phyloP scores from a whole-genome alignment of 64 coral and sea anemone species.

The Montipora sp. region DNA sequence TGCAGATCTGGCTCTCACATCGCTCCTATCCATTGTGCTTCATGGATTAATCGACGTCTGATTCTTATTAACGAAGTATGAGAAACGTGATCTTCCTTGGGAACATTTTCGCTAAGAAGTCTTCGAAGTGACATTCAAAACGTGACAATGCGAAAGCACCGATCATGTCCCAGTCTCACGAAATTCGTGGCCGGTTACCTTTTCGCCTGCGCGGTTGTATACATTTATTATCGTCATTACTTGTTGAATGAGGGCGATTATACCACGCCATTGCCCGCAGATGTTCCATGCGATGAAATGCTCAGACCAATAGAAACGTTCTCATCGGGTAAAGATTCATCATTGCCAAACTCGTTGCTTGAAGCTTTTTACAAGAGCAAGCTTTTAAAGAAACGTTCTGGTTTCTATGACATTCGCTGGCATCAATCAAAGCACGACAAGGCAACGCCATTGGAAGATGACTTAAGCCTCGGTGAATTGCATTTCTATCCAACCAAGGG shows the following conservation, averaged over 20 bases:
- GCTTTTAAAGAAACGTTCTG: neutral
- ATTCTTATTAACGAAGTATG: neutral
- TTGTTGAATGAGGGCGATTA: constrained; percentile 26
- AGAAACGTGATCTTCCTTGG: neutral
- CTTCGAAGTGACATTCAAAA: constrained; percentile 19
- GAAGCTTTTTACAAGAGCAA: constrained; percentile 31
- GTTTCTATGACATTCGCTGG: neutral
- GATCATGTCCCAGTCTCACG: too few relatives aligned
- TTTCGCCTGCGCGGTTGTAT: constrained; percentile 34
- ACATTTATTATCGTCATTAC: constrained; percentile 49
- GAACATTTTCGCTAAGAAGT: constrained; percentile 33
- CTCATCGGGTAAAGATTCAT: neutral
- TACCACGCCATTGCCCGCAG: neutral
- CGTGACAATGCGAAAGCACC: constrained; percentile 2
- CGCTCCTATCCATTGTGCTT: too few relatives aligned
- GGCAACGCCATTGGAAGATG: neutral
- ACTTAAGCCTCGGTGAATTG: neutral
- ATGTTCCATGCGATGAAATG: neutral
- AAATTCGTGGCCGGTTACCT: constrained; percentile 55
- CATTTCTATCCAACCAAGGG: neutral
- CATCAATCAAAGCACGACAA: neutral
- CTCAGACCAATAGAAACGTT: neutral
- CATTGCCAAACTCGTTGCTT: constrained; percentile 27
- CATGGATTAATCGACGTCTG: too few relatives aligned
- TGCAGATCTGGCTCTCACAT: too few relatives aligned